phyloP scores from a whole-genome alignment of 2,888 invertebrate genomes.

The Subacronicta megacephala region DNA sequence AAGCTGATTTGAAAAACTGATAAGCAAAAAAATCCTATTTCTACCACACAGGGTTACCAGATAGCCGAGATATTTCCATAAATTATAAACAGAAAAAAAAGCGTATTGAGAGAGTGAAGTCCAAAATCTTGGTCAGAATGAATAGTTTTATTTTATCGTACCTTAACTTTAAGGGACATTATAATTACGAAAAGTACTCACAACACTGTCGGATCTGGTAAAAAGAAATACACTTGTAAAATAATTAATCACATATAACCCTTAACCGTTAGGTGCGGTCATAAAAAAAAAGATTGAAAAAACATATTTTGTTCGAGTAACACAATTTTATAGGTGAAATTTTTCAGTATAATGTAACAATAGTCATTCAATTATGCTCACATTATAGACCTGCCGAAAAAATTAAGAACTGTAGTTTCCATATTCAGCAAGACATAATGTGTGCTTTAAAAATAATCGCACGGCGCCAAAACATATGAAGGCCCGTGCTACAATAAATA shows the following conservation, averaged over 20 bases:
- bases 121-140: not conserved
- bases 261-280: slow-evolving; percentile 30
- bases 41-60: slow-evolving; percentile 53
- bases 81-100: not conserved
- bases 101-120: not conserved
- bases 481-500: slow-evolving; percentile 66
- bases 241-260: slow-evolving; percentile 36
- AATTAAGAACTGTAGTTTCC: slow-evolving; percentile 14
- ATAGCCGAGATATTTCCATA: slow-evolving; percentile 5
- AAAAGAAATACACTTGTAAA: slow-evolving; percentile 27
- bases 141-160: not conserved
- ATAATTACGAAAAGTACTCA: not conserved
- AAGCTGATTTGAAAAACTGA: slow-evolving; percentile 11
- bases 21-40: slow-evolving; percentile 49
- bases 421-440: slow-evolving; percentile 31
- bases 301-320: slow-evolving; percentile 45
- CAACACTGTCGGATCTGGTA: slow-evolving; percentile 24
- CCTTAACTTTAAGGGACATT: not conserved
- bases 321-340: slow-evolving; percentile 82
- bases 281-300: slow-evolving; percentile 11
- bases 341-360: slow-evolving; percentile 57
- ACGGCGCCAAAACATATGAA: slow-evolving; percentile 87
- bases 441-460: slow-evolving; percentile 23
- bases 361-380: slow-evolving; percentile 30
- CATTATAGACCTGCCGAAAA: slow-evolving; percentile 31